phyloP scores from a whole-genome alignment of 2,888 invertebrate genomes.

The Coenonympha arcania region DNA sequence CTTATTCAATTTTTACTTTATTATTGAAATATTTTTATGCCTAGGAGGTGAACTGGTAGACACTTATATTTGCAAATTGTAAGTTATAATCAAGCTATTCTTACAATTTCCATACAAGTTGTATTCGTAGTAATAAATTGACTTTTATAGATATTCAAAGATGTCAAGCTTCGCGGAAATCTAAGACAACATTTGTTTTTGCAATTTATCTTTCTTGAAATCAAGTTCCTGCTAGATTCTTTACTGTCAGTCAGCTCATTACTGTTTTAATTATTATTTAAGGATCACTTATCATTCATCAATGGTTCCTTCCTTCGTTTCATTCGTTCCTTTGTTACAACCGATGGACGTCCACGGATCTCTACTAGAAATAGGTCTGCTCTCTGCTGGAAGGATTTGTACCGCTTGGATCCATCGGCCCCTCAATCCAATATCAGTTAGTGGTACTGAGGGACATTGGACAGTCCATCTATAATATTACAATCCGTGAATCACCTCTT shows the following conservation, averaged over 20 bases:
- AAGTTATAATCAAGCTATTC: slow-evolving; percentile 2
- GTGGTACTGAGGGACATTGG: too few species aligned
- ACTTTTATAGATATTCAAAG: not conserved
- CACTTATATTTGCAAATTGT: slow-evolving; percentile 3
- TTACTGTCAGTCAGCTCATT: not conserved
- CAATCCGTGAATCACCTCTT: too few species aligned
- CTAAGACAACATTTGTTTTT: not conserved
- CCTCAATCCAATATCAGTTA: too few species aligned
- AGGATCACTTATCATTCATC: too few species aligned
- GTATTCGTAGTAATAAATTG: not conserved
- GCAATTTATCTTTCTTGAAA: not conserved
- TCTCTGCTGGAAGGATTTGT: too few species aligned
- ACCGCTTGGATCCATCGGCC: too few species aligned
- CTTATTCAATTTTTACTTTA: slow-evolving; percentile 30
- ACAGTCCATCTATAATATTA: too few species aligned
- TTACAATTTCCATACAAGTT: slow-evolving; percentile 2
- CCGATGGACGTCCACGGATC: too few species aligned
- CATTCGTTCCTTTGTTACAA: too few species aligned
- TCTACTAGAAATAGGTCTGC: too few species aligned
- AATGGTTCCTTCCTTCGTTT: too few species aligned
- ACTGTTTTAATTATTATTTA: not conserved
- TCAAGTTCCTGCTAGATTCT: not conserved
- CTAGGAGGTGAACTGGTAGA: slow-evolving; percentile 21
- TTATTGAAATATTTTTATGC: slow-evolving; percentile 30
- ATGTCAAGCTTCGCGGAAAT: not conserved